These are phyloP conservation scores for Drosophila diplacantha DNA, from an alignment of 2,888 invertebrate species.

Conservation along the genomic window DNA sequence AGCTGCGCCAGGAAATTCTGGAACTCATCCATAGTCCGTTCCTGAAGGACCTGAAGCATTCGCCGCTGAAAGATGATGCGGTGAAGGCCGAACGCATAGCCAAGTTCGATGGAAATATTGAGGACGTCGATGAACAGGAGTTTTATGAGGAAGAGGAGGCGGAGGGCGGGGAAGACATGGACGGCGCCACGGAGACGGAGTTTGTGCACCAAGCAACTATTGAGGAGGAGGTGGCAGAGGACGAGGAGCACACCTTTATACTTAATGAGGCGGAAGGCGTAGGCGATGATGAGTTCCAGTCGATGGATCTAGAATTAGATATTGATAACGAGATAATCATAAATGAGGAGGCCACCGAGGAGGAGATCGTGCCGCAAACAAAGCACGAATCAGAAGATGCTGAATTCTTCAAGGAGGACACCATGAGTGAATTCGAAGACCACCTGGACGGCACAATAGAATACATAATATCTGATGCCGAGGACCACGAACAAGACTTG, in stretches of 20 bases:
- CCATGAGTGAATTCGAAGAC: slow-evolving; percentile 60
- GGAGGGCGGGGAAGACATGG: neutral
- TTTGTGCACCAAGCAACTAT: slow-evolving; percentile 12
- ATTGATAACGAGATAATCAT: slow-evolving; percentile 64
- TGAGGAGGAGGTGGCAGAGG: slow-evolving; percentile 23
- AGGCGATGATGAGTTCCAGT: slow-evolving; percentile 46
- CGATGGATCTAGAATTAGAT: slow-evolving; percentile 56
- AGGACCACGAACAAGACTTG: slow-evolving; percentile 46
- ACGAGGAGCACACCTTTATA: slow-evolving; percentile 32
- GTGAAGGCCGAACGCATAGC: slow-evolving; percentile 31
- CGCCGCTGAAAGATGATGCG: slow-evolving; percentile 34
- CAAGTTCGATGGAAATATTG: slow-evolving; percentile 40
- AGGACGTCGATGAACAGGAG: slow-evolving; percentile 3
- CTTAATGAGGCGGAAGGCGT: slow-evolving; percentile 40
- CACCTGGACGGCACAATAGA: slow-evolving; percentile 60
- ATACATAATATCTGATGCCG: slow-evolving; percentile 57
- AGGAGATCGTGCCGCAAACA: slow-evolving; percentile 38
- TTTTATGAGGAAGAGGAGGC: slow-evolving; percentile 8
- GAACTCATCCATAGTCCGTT: slow-evolving; percentile 60
- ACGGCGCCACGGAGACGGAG: slow-evolving; percentile 4
- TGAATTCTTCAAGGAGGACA: slow-evolving; percentile 39
- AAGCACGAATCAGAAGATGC: slow-evolving; percentile 28
- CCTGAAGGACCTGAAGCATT: slow-evolving; percentile 48
- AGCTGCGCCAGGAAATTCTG: slow-evolving; percentile 55
- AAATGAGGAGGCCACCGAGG: slow-evolving; percentile 46